Percentiles rank a stretch among this genome's conserved stretches.
These are phyloP conservation scores for Cacatua alba DNA, from an alignment of 2,113 vertebrate species.

Conservation along the genomic window DNA sequence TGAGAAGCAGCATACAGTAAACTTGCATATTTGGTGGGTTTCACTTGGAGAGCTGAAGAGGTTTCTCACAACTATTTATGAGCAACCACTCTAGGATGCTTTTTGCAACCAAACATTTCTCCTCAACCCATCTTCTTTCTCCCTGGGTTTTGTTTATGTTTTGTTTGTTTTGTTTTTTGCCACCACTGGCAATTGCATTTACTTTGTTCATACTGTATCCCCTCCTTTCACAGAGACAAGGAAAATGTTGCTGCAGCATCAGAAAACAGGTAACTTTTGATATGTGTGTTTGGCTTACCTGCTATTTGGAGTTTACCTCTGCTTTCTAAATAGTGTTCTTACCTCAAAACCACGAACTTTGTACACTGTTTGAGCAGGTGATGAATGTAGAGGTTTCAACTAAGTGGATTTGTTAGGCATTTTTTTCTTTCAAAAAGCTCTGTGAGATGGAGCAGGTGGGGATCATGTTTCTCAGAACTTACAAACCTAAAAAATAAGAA, in stretches of 20 bases:
- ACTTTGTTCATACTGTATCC: conserved; percentile 62
- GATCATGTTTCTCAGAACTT: background rate
- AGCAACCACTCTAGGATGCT: conserved; percentile 56
- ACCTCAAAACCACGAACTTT: background rate
- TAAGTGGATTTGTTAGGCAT: background rate
- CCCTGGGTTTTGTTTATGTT: background rate
- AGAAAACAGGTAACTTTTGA: conserved; percentile 72
- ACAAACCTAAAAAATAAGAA: background rate
- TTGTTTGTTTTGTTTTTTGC: background rate
- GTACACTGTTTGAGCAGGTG: background rate
- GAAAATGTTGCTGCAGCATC: conserved; percentile 65
- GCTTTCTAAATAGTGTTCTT: background rate
- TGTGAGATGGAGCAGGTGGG: background rate
- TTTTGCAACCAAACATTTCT: conserved; percentile 65
- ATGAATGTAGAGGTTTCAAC: background rate
- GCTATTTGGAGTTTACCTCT: background rate
- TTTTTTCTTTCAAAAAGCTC: background rate
- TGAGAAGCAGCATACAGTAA: background rate
- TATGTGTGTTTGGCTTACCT: background rate
- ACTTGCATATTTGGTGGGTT: background rate
- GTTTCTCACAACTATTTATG: background rate
- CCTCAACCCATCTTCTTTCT: background rate
- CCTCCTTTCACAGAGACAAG: conserved; percentile 76
- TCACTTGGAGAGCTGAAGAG: background rate
- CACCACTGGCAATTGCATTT: background rate